Conservation (phyloP, 2,888 invertebrate species). For the Drosophila bunnanda region DNA sequence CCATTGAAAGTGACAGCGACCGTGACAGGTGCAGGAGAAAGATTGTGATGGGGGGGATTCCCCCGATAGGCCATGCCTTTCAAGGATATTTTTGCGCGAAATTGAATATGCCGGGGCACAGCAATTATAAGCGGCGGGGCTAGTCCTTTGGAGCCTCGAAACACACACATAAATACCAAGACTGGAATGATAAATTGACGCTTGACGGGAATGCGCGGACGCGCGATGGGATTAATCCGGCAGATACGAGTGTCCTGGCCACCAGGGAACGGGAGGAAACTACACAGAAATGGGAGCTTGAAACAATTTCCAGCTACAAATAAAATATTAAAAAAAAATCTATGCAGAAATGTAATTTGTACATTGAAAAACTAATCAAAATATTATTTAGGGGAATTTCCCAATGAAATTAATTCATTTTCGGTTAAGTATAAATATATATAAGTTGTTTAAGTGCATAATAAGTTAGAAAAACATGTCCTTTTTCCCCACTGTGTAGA, state of each 20-base stretch:
- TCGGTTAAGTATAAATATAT: background rate
- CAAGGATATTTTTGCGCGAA: slow-evolving; percentile 44
- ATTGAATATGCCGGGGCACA: slow-evolving; percentile 48
- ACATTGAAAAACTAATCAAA: no score
- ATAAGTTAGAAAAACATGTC: no score
- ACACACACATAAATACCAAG: slow-evolving; percentile 45
- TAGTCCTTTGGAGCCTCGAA: slow-evolving; percentile 17
- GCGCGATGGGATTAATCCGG: slow-evolving; percentile 45
- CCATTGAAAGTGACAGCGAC: slow-evolving; percentile 67
- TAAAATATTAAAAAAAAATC: background rate
- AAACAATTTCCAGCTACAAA: background rate
- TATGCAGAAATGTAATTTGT: no score
- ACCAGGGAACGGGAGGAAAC: slow-evolving; percentile 26
- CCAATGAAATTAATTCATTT: no score
- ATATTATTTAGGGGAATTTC: no score
- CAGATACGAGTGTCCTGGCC: slow-evolving; percentile 16
- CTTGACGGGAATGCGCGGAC: slow-evolving; percentile 37
- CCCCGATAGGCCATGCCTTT: background rate
- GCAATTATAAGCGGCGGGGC: slow-evolving; percentile 48
- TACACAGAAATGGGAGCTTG: slow-evolving; percentile 13
- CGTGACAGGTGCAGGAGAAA: slow-evolving; percentile 30
- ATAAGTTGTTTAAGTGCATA: no score
- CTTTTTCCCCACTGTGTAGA: background rate
- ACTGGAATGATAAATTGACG: slow-evolving; percentile 43
- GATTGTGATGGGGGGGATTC: background rate